Evolutionary conservation across 2,797 vertebrate species (phyloP), one percentile per base, ranked within the genome.

Genomic region (Rachycentron canadum): DNA sequence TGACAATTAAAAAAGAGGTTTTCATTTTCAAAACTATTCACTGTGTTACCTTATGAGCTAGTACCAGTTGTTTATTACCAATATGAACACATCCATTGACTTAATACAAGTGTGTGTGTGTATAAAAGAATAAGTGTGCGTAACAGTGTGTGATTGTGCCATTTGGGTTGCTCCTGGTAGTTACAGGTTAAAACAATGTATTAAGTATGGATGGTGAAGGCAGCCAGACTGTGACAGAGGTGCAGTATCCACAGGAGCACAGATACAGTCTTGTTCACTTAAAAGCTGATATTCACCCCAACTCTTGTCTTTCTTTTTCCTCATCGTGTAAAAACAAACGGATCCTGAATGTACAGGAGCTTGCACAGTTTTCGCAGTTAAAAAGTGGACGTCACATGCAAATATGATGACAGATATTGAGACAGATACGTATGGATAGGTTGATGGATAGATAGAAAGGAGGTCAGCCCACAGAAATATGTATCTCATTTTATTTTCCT

Each of bases 401-500:
- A 76, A 71, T 30, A 10, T 10, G 53, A 38, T 49, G 66, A 76
- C 25, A 10, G 28, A 63, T 49, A 32, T 66, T 53, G 23, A 69
- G 19, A 41, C 30, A 25, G 47, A 75, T 71, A 14, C 25, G 5
- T 25, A 17, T 10, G 7, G 58, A 68, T 26, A 57, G 45, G 43
- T 30, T 66, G 64, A 58, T 28, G 40, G 50, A 34, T 59, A 47
- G 56, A 43, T 52, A 38, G 47, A 57, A 60, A 68, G 26, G 19
- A 65, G 52, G 59, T 78, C 65, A 61, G 52, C 34, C 26, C 3
- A 16, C 17, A 76, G 38, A 66, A 49, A 79, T 52, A 38, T 55
- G 64, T 34, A 30, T 80, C 53, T 26, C 3, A 49, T 56, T 73
- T 73, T 14, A 23, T 65, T 73, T 40, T 6, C 57, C 52, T 30